Evolutionary conservation across 2,113 vertebrate species (phyloP).

Genomic region (Numida meleagris): DNA sequence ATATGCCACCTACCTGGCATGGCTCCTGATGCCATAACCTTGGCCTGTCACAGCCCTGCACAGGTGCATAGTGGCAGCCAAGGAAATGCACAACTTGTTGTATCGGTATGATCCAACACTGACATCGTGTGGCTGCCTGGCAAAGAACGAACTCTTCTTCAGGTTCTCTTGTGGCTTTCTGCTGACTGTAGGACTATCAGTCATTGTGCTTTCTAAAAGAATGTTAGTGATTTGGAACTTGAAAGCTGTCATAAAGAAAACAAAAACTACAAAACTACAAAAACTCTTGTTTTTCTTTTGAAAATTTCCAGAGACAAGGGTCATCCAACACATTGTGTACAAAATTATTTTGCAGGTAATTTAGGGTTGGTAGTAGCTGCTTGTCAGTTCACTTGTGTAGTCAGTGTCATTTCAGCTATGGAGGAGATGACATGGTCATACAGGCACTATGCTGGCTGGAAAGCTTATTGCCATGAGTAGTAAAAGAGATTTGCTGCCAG

Average conservation of each 20-base stretch:
- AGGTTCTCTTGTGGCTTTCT: neutral
- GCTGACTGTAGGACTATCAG: neutral
- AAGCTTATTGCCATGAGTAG: neutral
- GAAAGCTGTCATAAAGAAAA: neutral
- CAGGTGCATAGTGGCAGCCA: rapidly evolving
- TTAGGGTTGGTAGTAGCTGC: neutral
- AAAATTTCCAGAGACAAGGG: neutral
- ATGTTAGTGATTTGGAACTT: neutral
- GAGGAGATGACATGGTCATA: neutral
- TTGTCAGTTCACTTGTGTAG: rapidly evolving
- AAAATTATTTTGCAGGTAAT: neutral
- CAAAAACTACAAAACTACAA: neutral
- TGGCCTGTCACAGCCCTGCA: neutral
- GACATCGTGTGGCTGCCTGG: slow-evolving; percentile 29
- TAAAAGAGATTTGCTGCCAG: neutral
- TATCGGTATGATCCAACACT: neutral
- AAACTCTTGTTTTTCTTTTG: neutral
- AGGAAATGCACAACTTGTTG: rapidly evolving
- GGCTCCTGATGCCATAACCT: neutral
- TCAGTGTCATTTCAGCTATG: neutral
- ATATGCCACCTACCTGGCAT: neutral
- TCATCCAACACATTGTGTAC: rapidly evolving
- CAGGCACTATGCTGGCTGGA: neutral
- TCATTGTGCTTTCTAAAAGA: neutral
- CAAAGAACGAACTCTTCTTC: neutral